Evolutionary conservation across 92 coral and sea anemone species (phyloP), one percentile per base, ranked within the genome.

Genomic region (Virgularia gustaviana): DNA sequence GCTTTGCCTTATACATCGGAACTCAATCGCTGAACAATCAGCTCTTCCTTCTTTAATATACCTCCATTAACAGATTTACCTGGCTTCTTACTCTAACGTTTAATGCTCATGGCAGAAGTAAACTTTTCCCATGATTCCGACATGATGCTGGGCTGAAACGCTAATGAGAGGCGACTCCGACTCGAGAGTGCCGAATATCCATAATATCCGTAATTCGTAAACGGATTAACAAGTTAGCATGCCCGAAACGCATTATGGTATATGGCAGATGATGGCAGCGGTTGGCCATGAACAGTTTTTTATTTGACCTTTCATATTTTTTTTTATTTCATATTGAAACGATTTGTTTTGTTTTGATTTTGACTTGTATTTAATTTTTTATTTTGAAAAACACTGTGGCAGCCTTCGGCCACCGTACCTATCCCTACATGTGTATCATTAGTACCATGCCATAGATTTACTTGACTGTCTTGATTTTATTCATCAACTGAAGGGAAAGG

Each of bases 1-100:
- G 71, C 83, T 36, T 67, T 78, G 34, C 83, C 83, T 24, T 62
- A 47, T 4, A 68, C 77, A 41, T 70, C 75, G 13, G 83, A 47
- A 18, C 71, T 78, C 71, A 78, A 71, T 49, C 83, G 55, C 20
- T 78, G 77, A 25, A 67, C 59, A 1, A 57, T 63, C 6, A 78
- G 31, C 32, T 71, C 73, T 20, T 65, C 61, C 43, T 27, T 73
- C 58, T 49, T 73, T 25, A 73, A 9, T 36, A 73, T 73, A 30
- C 34, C 43, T 13, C 58, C 57, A 39, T 58, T 74, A 20, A 41
- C 68, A 22, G 58, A 52, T 3, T 6, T 3, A 52, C 31, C 31
- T n/a, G n/a, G n/a, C n/a, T n/a, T n/a, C 37, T 34, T 32, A n/a
- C 33, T 57, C 23, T 58, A 45, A 15, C 79, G 41, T 47, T 74